Percentiles rank a stretch among this genome's conserved stretches.
Conservation (phyloP, 1,140 invertebrate genomes). For the Tetramorium alpestre region DNA sequence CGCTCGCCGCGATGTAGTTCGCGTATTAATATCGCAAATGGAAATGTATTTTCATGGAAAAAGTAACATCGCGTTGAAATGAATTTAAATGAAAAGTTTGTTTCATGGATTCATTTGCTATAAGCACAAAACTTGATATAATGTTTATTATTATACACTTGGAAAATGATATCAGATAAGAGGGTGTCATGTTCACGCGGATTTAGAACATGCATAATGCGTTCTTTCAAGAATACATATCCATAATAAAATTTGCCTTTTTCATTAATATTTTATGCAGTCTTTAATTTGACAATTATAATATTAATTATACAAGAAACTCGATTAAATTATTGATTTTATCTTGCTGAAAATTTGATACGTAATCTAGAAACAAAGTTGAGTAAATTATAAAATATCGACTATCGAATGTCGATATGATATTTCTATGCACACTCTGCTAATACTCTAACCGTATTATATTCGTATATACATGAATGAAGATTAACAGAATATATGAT, state of each 20-base stretch:
- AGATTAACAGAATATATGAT: neutral
- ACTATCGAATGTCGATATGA: neutral
- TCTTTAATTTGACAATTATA: neutral
- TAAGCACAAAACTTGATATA: constrained; percentile 34
- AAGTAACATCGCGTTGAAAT: constrained; percentile 44
- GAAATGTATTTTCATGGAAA: constrained; percentile 51
- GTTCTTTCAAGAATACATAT: neutral
- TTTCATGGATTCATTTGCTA: constrained; percentile 9
- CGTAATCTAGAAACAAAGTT: neutral
- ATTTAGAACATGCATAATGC: neutral
- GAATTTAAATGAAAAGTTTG: constrained; percentile 57
- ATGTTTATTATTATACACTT: constrained; percentile 34
- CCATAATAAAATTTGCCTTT: neutral
- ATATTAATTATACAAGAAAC: constrained; percentile 1
- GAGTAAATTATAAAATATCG: neutral
- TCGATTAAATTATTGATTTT: neutral
- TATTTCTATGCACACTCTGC: neutral
- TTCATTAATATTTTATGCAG: neutral
- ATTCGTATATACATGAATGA: neutral
- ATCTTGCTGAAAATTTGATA: neutral
- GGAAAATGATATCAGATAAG: constrained; percentile 24
- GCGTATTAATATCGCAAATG: constrained; percentile 59
- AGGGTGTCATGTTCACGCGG: neutral
- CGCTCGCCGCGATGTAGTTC: constrained; percentile 19
- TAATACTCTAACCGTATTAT: neutral